Conservation (phyloP, 2,797 vertebrate genomes). For the Tympanoctomys barrerae region DNA sequence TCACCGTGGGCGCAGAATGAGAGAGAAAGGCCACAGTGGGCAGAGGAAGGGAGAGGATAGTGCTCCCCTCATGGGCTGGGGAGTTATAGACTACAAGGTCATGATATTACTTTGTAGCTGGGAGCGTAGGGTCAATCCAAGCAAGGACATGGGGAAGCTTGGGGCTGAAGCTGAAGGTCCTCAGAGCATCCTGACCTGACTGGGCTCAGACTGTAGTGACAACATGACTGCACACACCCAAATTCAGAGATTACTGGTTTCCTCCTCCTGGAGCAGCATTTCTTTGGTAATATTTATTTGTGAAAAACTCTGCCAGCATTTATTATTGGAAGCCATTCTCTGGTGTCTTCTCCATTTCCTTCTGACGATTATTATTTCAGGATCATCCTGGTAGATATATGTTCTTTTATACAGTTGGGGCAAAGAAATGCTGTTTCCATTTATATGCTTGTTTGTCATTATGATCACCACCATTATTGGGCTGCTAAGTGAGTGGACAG, state of each 20-base stretch:
- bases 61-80: not conserved
- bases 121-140: not conserved
- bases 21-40: not conserved
- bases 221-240: not conserved
- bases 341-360: conserved; percentile 34
- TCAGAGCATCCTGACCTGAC: not conserved
- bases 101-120: too few relatives aligned
- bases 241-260: not conserved
- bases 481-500: conserved; percentile 37
- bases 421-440: not conserved
- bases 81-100: not conserved
- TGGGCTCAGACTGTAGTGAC: not conserved
- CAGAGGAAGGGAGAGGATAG: rapidly evolving
- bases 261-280: not conserved
- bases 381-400: not conserved
- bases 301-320: conserved; percentile 4
- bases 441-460: conserved; percentile 16
- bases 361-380: conserved; percentile 40
- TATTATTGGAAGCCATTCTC: conserved; percentile 11
- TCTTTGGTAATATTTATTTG: conserved; percentile 24
- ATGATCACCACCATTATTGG: not conserved
- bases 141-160: not conserved
- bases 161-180: not conserved
- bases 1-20: not conserved
- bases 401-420: not conserved